phyloP scores from a whole-genome alignment of 2,888 invertebrate genomes.

The Thalpophila matura region DNA sequence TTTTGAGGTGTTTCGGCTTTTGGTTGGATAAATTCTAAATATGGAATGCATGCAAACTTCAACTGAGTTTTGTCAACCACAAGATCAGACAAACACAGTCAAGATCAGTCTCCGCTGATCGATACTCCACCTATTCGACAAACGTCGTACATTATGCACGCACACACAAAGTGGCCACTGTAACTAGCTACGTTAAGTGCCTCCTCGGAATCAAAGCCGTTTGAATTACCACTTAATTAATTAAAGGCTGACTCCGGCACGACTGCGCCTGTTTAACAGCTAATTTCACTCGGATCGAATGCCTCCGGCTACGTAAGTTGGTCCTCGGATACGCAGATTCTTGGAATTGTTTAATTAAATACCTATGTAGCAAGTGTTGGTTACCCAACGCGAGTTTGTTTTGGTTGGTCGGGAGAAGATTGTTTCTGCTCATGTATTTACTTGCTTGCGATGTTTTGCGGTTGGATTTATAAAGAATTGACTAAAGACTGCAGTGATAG shows the following conservation, averaged over 20 bases:
- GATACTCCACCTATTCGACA: background rate
- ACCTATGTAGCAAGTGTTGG: conserved; percentile 46
- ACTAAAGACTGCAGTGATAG: background rate
- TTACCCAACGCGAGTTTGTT: conserved; percentile 27
- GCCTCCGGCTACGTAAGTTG: conserved; percentile 56
- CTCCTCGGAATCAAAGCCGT: conserved; percentile 51
- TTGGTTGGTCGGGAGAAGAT: conserved; percentile 6
- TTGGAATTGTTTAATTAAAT: conserved; percentile 62
- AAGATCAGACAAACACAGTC: background rate
- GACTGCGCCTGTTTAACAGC: conserved; percentile 70
- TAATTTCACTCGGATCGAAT: conserved; percentile 69
- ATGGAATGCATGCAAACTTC: background rate
- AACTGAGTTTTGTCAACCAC: background rate
- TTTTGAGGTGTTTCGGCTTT: no score
- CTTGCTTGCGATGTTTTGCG: background rate
- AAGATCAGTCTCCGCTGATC: background rate
- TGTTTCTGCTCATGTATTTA: conserved; percentile 13
- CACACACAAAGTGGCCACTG: conserved; percentile 46
- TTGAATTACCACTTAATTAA: conserved; percentile 74
- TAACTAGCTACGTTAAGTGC: conserved; percentile 51
- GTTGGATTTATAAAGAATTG: background rate
- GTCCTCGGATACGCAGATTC: conserved; percentile 50
- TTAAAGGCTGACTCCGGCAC: conserved; percentile 66
- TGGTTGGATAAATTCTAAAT: background rate
- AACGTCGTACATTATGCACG: conserved; percentile 36